Evolutionary conservation across 2,797 vertebrate genomes (phyloP).

Genomic region (Clarias laeviceps): DNA sequence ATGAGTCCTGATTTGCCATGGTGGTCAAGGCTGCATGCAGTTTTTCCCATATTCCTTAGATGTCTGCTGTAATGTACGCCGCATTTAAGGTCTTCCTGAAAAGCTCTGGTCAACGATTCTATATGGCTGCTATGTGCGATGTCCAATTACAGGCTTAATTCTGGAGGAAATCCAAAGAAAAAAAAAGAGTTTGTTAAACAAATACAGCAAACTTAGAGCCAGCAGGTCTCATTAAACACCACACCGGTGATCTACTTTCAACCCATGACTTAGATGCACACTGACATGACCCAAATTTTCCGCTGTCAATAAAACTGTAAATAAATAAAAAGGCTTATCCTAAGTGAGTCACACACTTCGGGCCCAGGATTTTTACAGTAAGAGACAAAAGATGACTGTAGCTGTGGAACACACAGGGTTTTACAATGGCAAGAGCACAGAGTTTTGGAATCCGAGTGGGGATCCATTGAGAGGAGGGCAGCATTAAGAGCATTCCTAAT

Average conservation of each 20-base stretch:
- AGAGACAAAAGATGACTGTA: slow-evolving; percentile 51
- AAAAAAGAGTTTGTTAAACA: slow-evolving; percentile 23
- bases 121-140: neutral
- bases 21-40: neutral
- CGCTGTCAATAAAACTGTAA: slow-evolving; percentile 66
- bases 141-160: neutral
- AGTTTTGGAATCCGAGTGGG: slow-evolving; percentile 26
- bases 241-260: slow-evolving; percentile 57
- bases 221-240: slow-evolving; percentile 63
- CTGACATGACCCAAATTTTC: slow-evolving; percentile 68
- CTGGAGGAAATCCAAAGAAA: neutral
- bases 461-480: slow-evolving; percentile 3
- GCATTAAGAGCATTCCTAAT: slow-evolving; percentile 37
- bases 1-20: neutral
- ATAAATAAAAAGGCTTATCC: slow-evolving; percentile 59
- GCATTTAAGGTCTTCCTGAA: neutral
- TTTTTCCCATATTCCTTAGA: slow-evolving; percentile 3
- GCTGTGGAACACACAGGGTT: slow-evolving; percentile 52
- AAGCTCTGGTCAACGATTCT: neutral
- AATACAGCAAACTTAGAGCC: slow-evolving; percentile 42
- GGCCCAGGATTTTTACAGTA: slow-evolving; percentile 44
- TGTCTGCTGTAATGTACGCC: neutral
- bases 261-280: slow-evolving; percentile 36
- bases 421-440: slow-evolving; percentile 42
- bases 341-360: slow-evolving; percentile 62